Percentiles rank a stretch among this genome's conserved stretches.
Evolutionary conservation across 2,797 vertebrate species (phyloP).

Genomic region (Mormyrops boulengeri): DNA sequence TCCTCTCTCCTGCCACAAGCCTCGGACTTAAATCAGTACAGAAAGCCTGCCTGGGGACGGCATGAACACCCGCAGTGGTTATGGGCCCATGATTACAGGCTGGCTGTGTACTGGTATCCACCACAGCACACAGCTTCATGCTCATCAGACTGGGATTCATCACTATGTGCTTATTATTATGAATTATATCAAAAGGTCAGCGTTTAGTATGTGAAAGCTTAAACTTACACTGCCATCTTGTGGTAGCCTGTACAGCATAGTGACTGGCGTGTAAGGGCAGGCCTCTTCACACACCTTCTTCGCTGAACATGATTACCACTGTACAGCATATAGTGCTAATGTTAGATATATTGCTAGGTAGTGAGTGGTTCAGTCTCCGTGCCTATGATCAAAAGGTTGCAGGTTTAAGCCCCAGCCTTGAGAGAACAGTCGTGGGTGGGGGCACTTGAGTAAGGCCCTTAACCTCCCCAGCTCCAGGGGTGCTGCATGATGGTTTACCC

Average conservation of each 20-base stretch:
- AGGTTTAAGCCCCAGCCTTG: not conserved
- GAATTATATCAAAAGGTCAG: not conserved
- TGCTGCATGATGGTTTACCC: not conserved
- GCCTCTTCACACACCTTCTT: not conserved
- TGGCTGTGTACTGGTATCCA: not conserved
- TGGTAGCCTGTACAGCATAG: not conserved
- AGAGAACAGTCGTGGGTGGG: not conserved
- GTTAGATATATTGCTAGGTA: not conserved
- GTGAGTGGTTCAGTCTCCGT: not conserved
- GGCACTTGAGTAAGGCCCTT: not conserved
- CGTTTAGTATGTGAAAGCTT: not conserved
- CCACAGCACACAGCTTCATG: not conserved
- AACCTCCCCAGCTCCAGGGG: not conserved
- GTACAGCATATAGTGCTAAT: not conserved
- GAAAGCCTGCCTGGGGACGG: not conserved
- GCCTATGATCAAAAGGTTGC: not conserved
- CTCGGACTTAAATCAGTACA: not conserved
- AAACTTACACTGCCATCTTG: conserved; percentile 16
- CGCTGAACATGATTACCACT: not conserved
- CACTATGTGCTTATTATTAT: not conserved
- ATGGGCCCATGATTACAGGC: not conserved
- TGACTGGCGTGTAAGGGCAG: not conserved
- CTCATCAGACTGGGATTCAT: not conserved
- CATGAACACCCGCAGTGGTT: not conserved
- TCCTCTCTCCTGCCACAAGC: not conserved